Evolutionary conservation across 2,888 invertebrate species (phyloP), one percentile per base, ranked within the genome.

Genomic region (Parnassius glacialis): DNA sequence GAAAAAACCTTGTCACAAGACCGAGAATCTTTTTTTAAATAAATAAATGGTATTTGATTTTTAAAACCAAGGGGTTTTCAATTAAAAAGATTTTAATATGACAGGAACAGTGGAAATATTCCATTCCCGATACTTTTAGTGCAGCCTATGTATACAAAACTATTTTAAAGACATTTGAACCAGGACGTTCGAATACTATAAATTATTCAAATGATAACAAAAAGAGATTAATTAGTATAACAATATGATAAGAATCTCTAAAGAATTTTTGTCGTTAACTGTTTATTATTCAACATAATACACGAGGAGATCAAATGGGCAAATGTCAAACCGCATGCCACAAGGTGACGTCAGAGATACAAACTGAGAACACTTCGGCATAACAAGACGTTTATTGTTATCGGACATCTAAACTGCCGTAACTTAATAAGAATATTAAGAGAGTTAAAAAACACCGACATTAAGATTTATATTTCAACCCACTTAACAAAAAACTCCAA

Each of bases 281-380:
- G 58, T 67, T 70, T 67, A 64, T 65, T 68, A 71, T 70, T 68
- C 70, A 50, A 55, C 56, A 57, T 65, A 60, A 61, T 62, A 56
- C 59, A 60, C 61, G 54, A 43, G 52, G 57, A 52, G 57, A 59
- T 61, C 59, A 62, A 64, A 55, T 48, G 62, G 55, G 52, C 62
- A 69, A 69, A 67, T 70, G 67, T 65, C 66, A 70, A 67, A 67
- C 63, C 61, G 60, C 67, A 67, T 65, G 53, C 65, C 66, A 62
- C 57, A 55, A 60, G 64, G 48, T 64, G 65, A 65, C 65, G 68
- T 67, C 65, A 67, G 61, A 54, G 52, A 57, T 60, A 56, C 52
- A 59, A 52, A 47, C 58, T 58, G 57, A 34, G 57, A 43, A 52
- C 43, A 45, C 48, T 61, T 41, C 48, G 42, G 52, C 34, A n/a